phyloP scores from a whole-genome alignment of 2,113 vertebrate species.

The Esox niger region DNA sequence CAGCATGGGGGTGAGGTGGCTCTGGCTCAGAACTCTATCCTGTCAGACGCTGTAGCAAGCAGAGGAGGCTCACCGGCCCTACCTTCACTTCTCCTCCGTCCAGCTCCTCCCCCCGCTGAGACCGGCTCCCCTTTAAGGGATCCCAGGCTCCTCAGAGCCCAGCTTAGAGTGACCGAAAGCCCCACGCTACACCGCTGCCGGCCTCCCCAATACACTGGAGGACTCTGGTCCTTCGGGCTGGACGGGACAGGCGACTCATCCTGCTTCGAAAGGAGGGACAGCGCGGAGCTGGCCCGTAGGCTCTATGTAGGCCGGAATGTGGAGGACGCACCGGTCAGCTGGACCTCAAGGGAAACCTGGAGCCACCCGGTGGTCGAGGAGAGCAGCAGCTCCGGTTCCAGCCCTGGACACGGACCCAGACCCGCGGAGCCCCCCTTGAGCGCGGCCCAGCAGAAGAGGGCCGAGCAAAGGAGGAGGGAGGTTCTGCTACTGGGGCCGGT shows the following conservation, averaged over 20 bases:
- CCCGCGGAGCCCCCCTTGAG: constrained; percentile 22
- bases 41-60: constrained; percentile 8
- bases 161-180: constrained; percentile 58
- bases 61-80: constrained; percentile 56
- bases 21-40: constrained; percentile 29
- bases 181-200: constrained; percentile 68
- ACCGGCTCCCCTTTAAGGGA: constrained; percentile 70
- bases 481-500: constrained; percentile 71
- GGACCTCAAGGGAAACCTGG: constrained; percentile 69
- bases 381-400: neutral
- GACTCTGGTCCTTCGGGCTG: constrained; percentile 44
- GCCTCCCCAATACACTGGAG: constrained; percentile 65
- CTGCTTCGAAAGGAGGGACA: constrained; percentile 43
- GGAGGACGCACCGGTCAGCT: constrained; percentile 64
- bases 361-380: constrained; percentile 38
- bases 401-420: neutral
- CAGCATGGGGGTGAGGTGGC: constrained; percentile 13
- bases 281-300: constrained; percentile 57
- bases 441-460: constrained; percentile 58
- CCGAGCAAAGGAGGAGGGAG: constrained; percentile 69
- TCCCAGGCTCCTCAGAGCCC: constrained; percentile 57
- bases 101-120: constrained; percentile 57
- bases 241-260: constrained; percentile 40
- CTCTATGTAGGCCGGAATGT: constrained; percentile 61
- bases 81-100: constrained; percentile 55